phyloP scores from a whole-genome alignment of 2,888 invertebrate genomes.

The Pomacea canaliculata region DNA sequence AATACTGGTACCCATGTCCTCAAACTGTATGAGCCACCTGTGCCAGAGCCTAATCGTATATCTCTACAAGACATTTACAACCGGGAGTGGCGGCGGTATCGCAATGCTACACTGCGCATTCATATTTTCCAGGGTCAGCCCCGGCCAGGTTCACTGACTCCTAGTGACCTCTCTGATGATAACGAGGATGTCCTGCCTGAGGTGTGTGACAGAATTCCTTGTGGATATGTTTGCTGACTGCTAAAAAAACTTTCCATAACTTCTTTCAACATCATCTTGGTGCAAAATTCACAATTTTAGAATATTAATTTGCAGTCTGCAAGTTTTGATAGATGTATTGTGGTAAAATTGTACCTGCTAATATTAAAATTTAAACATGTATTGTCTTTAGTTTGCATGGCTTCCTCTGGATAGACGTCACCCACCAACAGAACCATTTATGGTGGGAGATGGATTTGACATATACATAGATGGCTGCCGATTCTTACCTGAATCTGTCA shows the following conservation, averaged over 20 bases:
- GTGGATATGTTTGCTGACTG: background rate
- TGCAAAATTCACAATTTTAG: too few species aligned
- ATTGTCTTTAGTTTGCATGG: constrained; percentile 58
- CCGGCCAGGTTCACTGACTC: constrained; percentile 65
- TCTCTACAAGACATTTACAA: constrained; percentile 54
- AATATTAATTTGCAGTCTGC: too few species aligned
- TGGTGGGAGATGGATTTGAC: constrained; percentile 66
- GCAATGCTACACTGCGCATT: constrained; percentile 56
- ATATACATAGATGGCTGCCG: constrained; percentile 66
- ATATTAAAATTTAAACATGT: background rate
- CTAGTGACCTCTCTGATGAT: constrained; percentile 62
- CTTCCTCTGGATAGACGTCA: constrained; percentile 55
- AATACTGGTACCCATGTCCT: constrained; percentile 62
- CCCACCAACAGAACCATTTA: constrained; percentile 60
- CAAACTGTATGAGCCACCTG: constrained; percentile 59
- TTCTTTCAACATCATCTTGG: too few species aligned
- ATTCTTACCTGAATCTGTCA: constrained; percentile 65
- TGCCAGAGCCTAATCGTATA: constrained; percentile 56
- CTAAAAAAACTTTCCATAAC: too few species aligned
- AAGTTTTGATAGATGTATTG: too few species aligned
- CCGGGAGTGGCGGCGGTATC: constrained; percentile 56
- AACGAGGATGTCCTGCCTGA: constrained; percentile 62
- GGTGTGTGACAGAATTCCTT: constrained; percentile 34
- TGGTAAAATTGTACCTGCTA: too few species aligned
- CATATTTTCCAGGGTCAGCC: constrained; percentile 63